These are phyloP conservation scores for Lutjanus erythropterus DNA, from an alignment of 2,113 vertebrate species.

Conservation along the genomic window DNA sequence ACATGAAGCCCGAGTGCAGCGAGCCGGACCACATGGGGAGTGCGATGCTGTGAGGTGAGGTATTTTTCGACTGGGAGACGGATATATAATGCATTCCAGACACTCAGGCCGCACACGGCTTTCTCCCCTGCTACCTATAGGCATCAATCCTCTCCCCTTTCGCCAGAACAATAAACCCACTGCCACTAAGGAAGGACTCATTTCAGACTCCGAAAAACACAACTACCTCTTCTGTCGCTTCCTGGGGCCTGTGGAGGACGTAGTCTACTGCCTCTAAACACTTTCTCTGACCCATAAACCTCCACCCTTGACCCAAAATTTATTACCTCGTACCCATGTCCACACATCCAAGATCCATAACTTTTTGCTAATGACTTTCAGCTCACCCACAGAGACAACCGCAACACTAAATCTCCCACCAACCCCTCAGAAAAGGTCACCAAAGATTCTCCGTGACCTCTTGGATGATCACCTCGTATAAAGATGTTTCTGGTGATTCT, in stretches of 20 bases:
- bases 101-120: constrained; percentile 70
- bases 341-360: constrained; percentile 21
- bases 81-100: constrained; percentile 85
- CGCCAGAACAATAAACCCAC: constrained; percentile 84
- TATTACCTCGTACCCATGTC: constrained; percentile 30
- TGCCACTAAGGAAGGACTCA: constrained; percentile 72
- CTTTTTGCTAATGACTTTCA: constrained; percentile 30
- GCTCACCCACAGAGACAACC: constrained; percentile 16
- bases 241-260: constrained; percentile 46
- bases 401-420: constrained; percentile 20
- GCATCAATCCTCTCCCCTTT: constrained; percentile 86
- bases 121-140: constrained; percentile 80
- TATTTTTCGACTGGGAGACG: constrained; percentile 77
- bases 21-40: constrained; percentile 79
- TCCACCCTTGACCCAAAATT: constrained; percentile 48
- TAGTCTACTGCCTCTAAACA: constrained; percentile 43
- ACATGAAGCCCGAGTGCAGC: constrained; percentile 73
- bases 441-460: constrained; percentile 14
- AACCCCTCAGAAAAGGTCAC: not conserved
- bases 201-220: constrained; percentile 74
- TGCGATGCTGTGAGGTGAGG: constrained; percentile 78
- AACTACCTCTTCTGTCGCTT: constrained; percentile 62
- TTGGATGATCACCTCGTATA: constrained; percentile 43
- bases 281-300: constrained; percentile 51
- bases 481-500: constrained; percentile 53